Base-by-base conservation (phyloP, 1,140 invertebrate species). In the Mactra quadrangularis region DNA sequence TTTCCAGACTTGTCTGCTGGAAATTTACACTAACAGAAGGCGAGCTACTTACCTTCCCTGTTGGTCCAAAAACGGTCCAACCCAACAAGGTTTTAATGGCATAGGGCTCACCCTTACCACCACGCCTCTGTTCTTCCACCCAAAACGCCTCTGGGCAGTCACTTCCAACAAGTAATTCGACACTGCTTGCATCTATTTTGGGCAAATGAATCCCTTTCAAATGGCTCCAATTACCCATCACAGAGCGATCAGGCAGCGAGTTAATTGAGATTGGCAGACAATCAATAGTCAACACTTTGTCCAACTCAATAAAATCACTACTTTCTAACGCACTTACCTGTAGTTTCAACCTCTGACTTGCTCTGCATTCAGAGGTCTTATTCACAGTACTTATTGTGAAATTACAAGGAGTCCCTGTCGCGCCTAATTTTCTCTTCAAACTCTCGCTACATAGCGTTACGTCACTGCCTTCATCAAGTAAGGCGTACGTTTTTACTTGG, bases 111-210 rank as follows among this genome's bases (percentile, higher is more conserved):
- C 53, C 47, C 31, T 17, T 52, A 3, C 55, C 35, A 15, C 53
- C 47, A 15, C 33, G 35, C n/a, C 47, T 3, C 31, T 57, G 11
- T 3, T 74, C 53, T 53, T 74, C 71, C 7, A 74, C 71, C 71
- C 71, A 74, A 33, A 74, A 74, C 25, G 35, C 71, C 1, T 41
- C 76, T 57, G 71, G 71, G n/a, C 29, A 22, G 71, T 59, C 71
- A 22, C 71, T 59, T 19, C 71, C 71, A 6, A 74, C 31, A 22
- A 72, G 70, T 47, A 72, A 41, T 38, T 68, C 50, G 27, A 68
- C 64, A 31, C 70, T 13, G 17, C 31, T 9, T 2, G 11, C 29
- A 33, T 55, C 22, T 13, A 59, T 59, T 27, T 25, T 3, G 3
- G 52, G 71, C 31, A 74, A 74, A 38, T 3, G 4, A 9, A 74